phyloP scores from a whole-genome alignment of 2,797 vertebrate species.

The Pterois miles region DNA sequence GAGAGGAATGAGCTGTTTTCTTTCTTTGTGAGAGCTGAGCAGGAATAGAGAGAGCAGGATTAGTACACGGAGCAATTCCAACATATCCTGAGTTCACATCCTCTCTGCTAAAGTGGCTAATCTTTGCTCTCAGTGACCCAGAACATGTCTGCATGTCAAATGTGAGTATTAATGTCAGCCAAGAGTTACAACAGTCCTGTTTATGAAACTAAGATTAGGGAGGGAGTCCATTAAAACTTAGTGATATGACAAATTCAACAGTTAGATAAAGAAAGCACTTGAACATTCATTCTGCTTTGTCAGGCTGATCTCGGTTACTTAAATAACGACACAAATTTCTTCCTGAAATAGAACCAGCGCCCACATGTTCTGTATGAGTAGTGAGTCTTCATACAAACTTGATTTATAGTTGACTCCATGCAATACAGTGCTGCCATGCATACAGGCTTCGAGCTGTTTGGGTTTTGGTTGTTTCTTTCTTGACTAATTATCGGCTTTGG shows the following conservation, averaged over 20 bases:
- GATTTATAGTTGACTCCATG: not conserved
- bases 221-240: not conserved
- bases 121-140: conserved; percentile 21
- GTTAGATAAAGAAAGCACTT: not conserved
- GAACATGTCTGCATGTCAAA: not conserved
- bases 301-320: not conserved
- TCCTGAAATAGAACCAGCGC: not conserved
- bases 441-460: not conserved
- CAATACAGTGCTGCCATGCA: not conserved
- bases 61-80: conserved; percentile 16
- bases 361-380: not conserved
- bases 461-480: not conserved
- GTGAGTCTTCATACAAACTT: not conserved
- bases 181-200: not conserved
- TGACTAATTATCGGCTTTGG: not conserved
- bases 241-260: not conserved
- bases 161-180: not conserved
- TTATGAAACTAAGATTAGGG: not conserved
- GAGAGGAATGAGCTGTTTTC: conserved; percentile 27
- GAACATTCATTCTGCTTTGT: not conserved
- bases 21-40: conserved; percentile 25
- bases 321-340: not conserved
- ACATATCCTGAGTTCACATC: conserved; percentile 6
- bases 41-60: conserved; percentile 36
- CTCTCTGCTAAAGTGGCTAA: conserved; percentile 21